Percentiles rank a stretch among this genome's conserved stretches.
Evolutionary conservation across 2,888 invertebrate species (phyloP).

Genomic region (Phania funesta): DNA sequence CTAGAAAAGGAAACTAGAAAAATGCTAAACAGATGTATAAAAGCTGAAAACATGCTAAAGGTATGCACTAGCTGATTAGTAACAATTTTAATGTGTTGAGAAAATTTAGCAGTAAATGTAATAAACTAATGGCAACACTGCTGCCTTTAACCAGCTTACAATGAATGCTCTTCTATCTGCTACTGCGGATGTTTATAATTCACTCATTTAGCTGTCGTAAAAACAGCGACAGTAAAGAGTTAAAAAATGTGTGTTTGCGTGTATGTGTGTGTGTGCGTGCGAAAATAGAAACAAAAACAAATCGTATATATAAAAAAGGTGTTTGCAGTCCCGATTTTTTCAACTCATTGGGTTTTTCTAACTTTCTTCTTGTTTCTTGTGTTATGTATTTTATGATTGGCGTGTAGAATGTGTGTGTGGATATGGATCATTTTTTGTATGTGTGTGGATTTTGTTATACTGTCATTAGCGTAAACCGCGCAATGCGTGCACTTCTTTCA

Average conservation of each 20-base stretch:
- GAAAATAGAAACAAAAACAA: conserved; percentile 36
- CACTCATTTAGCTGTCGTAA: conserved; percentile 50
- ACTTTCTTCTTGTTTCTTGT: neutral
- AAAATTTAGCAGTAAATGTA: too few species aligned
- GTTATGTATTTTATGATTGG: conserved; percentile 50
- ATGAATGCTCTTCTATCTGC: conserved; percentile 17
- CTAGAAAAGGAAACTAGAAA: too few species aligned
- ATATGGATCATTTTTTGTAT: neutral
- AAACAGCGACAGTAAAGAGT: conserved; percentile 42
- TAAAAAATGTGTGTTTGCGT: conserved; percentile 31
- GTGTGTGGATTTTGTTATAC: conserved; percentile 30
- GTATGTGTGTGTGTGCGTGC: conserved; percentile 1
- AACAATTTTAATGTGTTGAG: neutral
- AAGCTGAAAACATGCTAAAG: too few species aligned
- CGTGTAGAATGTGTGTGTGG: conserved; percentile 34
- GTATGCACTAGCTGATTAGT: neutral
- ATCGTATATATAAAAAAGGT: conserved; percentile 42
- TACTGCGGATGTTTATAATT: conserved; percentile 46
- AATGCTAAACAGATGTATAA: too few species aligned
- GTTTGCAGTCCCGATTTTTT: conserved; percentile 47
- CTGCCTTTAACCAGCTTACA: conserved; percentile 22
- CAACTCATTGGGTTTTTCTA: conserved; percentile 26
- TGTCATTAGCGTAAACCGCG: conserved; percentile 45
- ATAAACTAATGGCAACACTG: too few species aligned
- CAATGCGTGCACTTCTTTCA: conserved; percentile 52